Evolutionary conservation across 92 coral and sea anemone genomes (phyloP).

Genomic region (Epizoanthus stellaris): DNA sequence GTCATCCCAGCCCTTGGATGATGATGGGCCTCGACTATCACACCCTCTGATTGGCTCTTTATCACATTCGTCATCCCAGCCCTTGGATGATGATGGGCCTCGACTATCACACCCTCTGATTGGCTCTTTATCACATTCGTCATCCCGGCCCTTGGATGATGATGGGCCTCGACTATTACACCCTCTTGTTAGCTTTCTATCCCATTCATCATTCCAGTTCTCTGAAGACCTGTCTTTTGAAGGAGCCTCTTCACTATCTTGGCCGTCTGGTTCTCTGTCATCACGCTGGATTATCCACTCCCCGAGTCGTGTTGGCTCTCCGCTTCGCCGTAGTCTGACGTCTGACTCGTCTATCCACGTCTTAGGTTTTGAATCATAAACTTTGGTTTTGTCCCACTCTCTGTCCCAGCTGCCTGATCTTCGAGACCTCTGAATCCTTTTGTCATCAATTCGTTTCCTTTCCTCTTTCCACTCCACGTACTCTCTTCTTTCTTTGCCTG

Average conservation of each 20-base stretch:
- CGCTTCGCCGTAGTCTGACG: slow-evolving; percentile 1
- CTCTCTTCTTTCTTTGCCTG: slow-evolving; percentile 76
- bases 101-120: too few species aligned
- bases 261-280: neutral
- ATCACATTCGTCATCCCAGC: too few species aligned
- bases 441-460: slow-evolving; percentile 67
- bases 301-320: slow-evolving; percentile 1
- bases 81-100: too few species aligned
- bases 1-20: too few species aligned
- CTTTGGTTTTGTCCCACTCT: slow-evolving; percentile 79
- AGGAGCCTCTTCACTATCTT: neutral
- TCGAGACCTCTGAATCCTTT: slow-evolving; percentile 70
- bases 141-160: slow-evolving; percentile 11
- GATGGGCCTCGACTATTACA: neutral
- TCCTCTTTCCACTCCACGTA: slow-evolving; percentile 82
- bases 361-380: slow-evolving; percentile 18
- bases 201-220: neutral
- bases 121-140: too few species aligned
- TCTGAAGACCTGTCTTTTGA: neutral
- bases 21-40: too few species aligned
- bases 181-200: neutral
- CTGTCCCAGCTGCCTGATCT: slow-evolving; percentile 76
- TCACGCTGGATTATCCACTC: slow-evolving; percentile 22
- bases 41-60: too few species aligned
- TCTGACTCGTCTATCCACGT: slow-evolving; percentile 17